Conservation (phyloP, 2,888 invertebrate genomes). For the Cephus rjabovi region DNA sequence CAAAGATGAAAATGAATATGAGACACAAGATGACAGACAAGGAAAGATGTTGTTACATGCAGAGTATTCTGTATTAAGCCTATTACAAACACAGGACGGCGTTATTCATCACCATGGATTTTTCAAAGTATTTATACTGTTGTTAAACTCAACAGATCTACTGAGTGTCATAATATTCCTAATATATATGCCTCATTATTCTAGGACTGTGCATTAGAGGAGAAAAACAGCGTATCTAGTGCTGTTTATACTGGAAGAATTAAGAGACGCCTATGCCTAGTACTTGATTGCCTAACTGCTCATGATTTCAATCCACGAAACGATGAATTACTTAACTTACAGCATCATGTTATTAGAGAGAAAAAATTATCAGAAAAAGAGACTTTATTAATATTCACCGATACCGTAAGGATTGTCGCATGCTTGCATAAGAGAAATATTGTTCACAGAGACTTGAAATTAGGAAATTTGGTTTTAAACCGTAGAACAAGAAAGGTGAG, state of each 20-base stretch:
- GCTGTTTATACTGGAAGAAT: slow-evolving; percentile 71
- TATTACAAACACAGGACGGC: slow-evolving; percentile 77
- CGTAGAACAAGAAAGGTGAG: slow-evolving; percentile 71
- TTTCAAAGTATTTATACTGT: slow-evolving; percentile 72
- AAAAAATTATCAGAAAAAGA: slow-evolving; percentile 81
- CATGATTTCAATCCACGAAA: slow-evolving; percentile 73
- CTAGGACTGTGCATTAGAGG: slow-evolving; percentile 79
- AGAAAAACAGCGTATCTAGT: slow-evolving; percentile 68
- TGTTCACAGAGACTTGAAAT: slow-evolving; percentile 81
- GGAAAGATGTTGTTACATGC: slow-evolving; percentile 84
- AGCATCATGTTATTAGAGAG: slow-evolving; percentile 81
- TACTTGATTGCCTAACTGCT: slow-evolving; percentile 79
- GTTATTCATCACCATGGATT: slow-evolving; percentile 83
- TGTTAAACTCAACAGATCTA: background rate
- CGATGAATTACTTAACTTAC: slow-evolving; percentile 75
- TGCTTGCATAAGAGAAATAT: slow-evolving; percentile 82
- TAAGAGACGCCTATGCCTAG: slow-evolving; percentile 75
- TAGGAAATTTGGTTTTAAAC: slow-evolving; percentile 82
- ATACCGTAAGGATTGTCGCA: slow-evolving; percentile 79
- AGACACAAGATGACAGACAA: slow-evolving; percentile 80
- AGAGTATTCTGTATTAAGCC: slow-evolving; percentile 78
- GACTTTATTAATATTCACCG: slow-evolving; percentile 79
- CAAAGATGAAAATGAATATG: slow-evolving; percentile 70
- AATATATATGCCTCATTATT: slow-evolving; percentile 34
- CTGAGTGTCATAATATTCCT: background rate